Evolutionary conservation across 2,888 invertebrate genomes (phyloP).

Genomic region (Cataglyphis cursor): DNA sequence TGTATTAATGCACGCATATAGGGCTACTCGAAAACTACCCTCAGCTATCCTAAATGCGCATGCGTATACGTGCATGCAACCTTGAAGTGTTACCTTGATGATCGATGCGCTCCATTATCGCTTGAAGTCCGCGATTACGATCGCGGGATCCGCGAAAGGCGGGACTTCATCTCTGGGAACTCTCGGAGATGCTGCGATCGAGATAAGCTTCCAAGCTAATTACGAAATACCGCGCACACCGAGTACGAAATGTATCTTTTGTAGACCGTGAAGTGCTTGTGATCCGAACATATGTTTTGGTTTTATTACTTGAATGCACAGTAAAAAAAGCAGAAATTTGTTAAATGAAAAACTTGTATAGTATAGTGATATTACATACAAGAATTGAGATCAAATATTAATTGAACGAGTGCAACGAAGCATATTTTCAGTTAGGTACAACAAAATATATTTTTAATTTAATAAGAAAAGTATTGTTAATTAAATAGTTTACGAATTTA

Average conservation of each 20-base stretch:
- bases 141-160: conserved; percentile 27
- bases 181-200: conserved; percentile 23
- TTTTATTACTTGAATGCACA: conserved; percentile 1
- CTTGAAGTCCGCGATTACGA: conserved; percentile 28
- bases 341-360: background rate
- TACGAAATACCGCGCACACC: conserved; percentile 32
- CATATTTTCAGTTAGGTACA: background rate
- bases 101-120: conserved; percentile 39
- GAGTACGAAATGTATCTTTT: background rate
- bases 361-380: background rate
- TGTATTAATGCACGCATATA: conserved; percentile 74
- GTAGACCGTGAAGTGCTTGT: background rate
- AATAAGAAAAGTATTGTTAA: background rate
- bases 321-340: background rate
- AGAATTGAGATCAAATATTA: background rate
- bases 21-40: conserved; percentile 11
- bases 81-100: conserved; percentile 33
- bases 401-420: background rate
- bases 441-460: background rate
- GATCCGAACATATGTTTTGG: background rate
- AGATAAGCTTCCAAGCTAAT: conserved; percentile 46
- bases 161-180: conserved; percentile 12
- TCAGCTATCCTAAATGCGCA: background rate
- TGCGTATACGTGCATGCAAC: background rate
- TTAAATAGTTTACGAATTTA: background rate